Conservation (phyloP, 2,113 vertebrate genomes). For the Laterallus jamaicensis region DNA sequence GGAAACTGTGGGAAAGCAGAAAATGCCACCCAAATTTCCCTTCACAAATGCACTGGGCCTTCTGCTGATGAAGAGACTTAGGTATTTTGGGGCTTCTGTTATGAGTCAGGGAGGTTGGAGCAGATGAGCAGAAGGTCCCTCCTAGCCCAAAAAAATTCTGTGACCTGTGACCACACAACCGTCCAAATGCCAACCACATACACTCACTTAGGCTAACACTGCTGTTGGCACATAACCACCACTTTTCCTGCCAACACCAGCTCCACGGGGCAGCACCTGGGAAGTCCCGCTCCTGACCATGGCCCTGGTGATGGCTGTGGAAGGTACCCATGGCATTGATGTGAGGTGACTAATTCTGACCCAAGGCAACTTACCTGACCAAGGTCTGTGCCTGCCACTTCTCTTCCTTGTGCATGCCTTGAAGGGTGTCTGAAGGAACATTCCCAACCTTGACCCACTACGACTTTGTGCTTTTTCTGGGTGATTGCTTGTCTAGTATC, state of each 20-base stretch:
- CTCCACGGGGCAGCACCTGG: background rate
- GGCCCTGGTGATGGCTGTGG: background rate
- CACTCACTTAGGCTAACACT: fast-evolving
- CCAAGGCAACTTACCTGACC: background rate
- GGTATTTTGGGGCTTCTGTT: too few relatives aligned
- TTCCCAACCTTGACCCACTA: background rate
- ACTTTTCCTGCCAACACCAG: background rate
- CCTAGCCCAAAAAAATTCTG: background rate
- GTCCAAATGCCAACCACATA: background rate
- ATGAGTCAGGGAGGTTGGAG: background rate
- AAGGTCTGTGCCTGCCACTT: background rate
- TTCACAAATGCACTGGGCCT: background rate
- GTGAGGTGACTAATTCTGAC: background rate
- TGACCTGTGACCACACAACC: background rate
- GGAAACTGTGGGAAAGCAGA: background rate
- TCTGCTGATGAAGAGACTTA: too few relatives aligned
- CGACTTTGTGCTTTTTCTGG: background rate
- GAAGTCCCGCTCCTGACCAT: background rate
- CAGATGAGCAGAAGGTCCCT: fast-evolving
- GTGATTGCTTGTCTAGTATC: fast-evolving
- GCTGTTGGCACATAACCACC: background rate
- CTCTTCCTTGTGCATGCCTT: background rate
- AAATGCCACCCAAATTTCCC: background rate
- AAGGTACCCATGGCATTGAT: background rate
- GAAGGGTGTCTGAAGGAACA: background rate